Evolutionary conservation across 64 coral and sea anemone species (phyloP).

Genomic region (Actinia tenebrosa): DNA sequence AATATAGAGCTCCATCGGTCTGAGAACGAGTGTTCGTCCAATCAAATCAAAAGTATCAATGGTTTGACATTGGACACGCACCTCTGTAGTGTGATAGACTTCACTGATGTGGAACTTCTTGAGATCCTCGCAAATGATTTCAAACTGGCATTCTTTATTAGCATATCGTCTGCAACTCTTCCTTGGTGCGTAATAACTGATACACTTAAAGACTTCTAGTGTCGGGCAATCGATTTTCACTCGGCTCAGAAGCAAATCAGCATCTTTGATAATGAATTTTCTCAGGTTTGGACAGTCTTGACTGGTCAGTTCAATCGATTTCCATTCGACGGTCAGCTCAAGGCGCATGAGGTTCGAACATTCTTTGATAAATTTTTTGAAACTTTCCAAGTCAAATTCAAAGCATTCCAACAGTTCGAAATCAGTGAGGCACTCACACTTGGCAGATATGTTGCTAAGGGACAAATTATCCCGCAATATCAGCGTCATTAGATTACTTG

Average conservation of each 20-base stretch:
- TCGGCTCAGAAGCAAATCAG: slow-evolving; percentile 7
- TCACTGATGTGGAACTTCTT: slow-evolving; percentile 32
- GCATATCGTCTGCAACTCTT: not conserved
- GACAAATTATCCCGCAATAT: slow-evolving; percentile 16
- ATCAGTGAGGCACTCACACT: slow-evolving; percentile 29
- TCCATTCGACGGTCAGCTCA: slow-evolving; percentile 26
- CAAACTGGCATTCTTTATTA: slow-evolving; percentile 3
- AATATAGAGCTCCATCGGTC: slow-evolving; percentile 4
- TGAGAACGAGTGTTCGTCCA: slow-evolving; percentile 8
- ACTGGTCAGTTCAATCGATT: slow-evolving; percentile 7
- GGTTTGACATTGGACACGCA: slow-evolving; percentile 21
- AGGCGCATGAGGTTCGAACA: slow-evolving; percentile 27
- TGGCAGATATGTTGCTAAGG: not conserved
- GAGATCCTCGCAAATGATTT: not conserved
- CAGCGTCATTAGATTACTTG: slow-evolving; percentile 28
- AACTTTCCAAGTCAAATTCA: not conserved
- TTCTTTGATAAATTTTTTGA: slow-evolving; percentile 11
- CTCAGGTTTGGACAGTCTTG: slow-evolving; percentile 21
- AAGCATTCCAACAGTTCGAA: slow-evolving; percentile 29
- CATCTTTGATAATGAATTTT: slow-evolving; percentile 32
- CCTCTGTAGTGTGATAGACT: not conserved
- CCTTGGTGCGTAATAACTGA: not conserved
- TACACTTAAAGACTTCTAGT: slow-evolving; percentile 43
- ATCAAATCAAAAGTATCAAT: slow-evolving; percentile 18
- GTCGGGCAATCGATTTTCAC: slow-evolving; percentile 43